Conservation (phyloP, 2,888 invertebrate genomes). For the Campoplex nolae region DNA sequence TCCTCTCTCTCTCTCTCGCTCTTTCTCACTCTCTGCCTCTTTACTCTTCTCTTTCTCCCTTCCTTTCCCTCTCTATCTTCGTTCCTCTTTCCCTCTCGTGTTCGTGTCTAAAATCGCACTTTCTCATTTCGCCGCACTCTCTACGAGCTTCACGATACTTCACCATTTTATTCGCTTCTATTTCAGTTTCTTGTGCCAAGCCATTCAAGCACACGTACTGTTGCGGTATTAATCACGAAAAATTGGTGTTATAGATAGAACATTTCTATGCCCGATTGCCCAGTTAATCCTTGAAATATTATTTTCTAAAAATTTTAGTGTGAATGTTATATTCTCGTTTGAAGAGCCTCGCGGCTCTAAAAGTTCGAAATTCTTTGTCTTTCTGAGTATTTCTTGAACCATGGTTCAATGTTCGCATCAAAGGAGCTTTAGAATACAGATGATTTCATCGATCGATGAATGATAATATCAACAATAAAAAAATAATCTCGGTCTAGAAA, state of each 20-base stretch:
- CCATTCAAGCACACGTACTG: background rate
- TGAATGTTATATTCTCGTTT: background rate
- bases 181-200: conserved; percentile 10
- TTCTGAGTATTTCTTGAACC: background rate
- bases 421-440: background rate
- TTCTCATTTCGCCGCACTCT: conserved; percentile 1
- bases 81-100: background rate
- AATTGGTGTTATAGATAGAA: conserved; percentile 10
- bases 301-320: background rate
- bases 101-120: background rate
- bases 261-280: background rate
- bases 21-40: conserved; percentile 23
- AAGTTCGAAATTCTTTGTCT: background rate
- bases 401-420: background rate
- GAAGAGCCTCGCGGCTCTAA: background rate
- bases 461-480: background rate
- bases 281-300: background rate
- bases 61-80: background rate
- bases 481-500: background rate
- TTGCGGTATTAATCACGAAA: conserved; percentile 2
- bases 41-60: conserved; percentile 4
- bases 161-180: conserved; percentile 26
- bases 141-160: conserved; percentile 32
- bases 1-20: conserved; percentile 46
- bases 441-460: background rate